Percentiles rank a stretch among this genome's conserved stretches.
phyloP scores from a whole-genome alignment of 1,140 invertebrate species.

The Microplitis mediator region DNA sequence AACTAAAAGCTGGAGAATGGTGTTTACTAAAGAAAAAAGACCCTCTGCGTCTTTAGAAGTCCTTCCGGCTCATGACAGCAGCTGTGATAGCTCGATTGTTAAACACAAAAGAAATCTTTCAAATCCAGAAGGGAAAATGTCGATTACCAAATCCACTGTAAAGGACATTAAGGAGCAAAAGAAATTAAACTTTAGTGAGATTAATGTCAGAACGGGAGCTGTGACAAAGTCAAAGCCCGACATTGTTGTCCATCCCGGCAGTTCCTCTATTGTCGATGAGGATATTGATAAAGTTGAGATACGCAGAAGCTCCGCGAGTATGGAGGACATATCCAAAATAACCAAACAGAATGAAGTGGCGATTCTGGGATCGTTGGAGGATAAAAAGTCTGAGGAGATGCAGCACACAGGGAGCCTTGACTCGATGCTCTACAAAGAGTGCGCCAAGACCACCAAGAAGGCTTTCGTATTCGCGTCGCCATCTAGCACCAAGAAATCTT shows the following conservation, averaged over 20 bases:
- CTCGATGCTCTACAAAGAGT: constrained; percentile 56
- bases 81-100: constrained; percentile 14
- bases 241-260: constrained; percentile 49
- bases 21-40: constrained; percentile 57
- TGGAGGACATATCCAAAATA: constrained; percentile 61
- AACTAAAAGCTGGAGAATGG: constrained; percentile 55
- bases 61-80: constrained; percentile 39
- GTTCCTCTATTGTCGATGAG: constrained; percentile 40
- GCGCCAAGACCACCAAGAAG: constrained; percentile 44
- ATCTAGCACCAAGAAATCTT: constrained; percentile 48
- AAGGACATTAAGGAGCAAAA: constrained; percentile 33
- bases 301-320: constrained; percentile 56
- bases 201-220: constrained; percentile 41
- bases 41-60: constrained; percentile 54
- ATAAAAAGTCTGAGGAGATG: constrained; percentile 50
- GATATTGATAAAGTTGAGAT: constrained; percentile 54
- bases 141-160: constrained; percentile 15
- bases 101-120: constrained; percentile 53
- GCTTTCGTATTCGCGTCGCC: constrained; percentile 45
- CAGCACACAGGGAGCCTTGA: constrained; percentile 56
- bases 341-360: constrained; percentile 50
- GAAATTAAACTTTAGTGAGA: constrained; percentile 45
- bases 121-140: constrained; percentile 51
- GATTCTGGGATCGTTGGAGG: constrained; percentile 45
- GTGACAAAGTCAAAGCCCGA: constrained; percentile 40